Evolutionary conservation across 1,140 invertebrate species (phyloP), one percentile per base, ranked within the genome.

Genomic region (Drosophila novamexicana): DNA sequence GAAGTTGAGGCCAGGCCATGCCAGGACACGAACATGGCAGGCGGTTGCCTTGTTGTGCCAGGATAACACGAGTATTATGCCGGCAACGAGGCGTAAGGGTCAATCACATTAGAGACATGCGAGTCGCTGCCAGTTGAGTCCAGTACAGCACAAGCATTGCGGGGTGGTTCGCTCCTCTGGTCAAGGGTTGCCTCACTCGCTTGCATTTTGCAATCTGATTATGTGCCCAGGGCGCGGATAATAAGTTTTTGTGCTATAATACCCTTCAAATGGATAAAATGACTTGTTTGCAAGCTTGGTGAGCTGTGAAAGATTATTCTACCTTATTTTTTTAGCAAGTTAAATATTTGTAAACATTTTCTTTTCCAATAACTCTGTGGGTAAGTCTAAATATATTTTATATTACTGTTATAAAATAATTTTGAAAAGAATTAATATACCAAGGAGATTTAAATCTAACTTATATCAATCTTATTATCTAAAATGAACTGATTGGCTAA

Each of bases 31-130:
- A 54, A 40, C 64, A 61, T 53, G 50, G 49, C 36, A 47, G 36
- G 37, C 36, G 56, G 1, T 52, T 52, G 58, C 37, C 40, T 69
- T 63, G 53, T 49, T 58, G 74, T 49, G 71, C 53, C 76, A 59
- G 58, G 82, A 88, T 88, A 88, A 86, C 83, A 86, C 67, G 77
- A 88, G 83, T 86, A 86, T 88, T 86, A 82, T 86, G 79, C 83
- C 80, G 69, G 76, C 80, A 89, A 84, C 84, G 81, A 81, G 77
- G 85, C 84, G 80, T 89, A 90, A 89, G 84, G 84, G 84, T 89
- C 84, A 89, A 89, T 89, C 84, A 89, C 84, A 89, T 89, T 84
- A 89, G 84, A 78, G 84, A 73, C 80, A 81, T 89, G 83, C 80
- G 80, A 89, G 52, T 66, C 78, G 64, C 61, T 39, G 16, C 54